Conservation (phyloP, 2,797 vertebrate genomes). For the Tamandua tetradactyla region DNA sequence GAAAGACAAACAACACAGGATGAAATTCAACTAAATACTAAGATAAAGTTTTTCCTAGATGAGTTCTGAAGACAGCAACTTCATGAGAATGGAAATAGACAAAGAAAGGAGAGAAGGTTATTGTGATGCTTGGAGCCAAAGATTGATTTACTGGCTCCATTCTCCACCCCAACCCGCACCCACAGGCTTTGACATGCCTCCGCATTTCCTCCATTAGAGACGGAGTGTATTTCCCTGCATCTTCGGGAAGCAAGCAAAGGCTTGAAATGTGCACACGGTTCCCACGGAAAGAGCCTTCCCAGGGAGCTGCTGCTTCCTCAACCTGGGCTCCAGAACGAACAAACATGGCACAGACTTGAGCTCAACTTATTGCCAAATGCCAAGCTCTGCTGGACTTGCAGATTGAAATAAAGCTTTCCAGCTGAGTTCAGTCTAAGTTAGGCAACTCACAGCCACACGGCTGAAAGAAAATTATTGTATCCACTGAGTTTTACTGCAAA, state of each 20-base stretch:
- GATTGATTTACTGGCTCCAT: background rate
- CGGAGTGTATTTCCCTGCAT: background rate
- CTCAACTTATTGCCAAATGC: background rate
- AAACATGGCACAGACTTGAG: background rate
- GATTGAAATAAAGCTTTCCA: background rate
- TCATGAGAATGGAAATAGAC: conserved; percentile 34
- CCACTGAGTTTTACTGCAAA: background rate
- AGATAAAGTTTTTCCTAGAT: conserved; percentile 41
- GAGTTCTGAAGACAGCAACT: conserved; percentile 24
- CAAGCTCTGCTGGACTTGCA: background rate
- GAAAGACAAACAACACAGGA: conserved; percentile 12
- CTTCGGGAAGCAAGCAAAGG: background rate
- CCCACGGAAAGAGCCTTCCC: background rate
- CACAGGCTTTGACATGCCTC: background rate
- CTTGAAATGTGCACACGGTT: background rate
- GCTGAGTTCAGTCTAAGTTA: background rate
- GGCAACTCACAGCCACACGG: background rate
- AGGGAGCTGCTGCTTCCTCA: background rate
- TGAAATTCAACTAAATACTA: conserved; percentile 10
- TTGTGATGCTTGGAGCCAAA: background rate
- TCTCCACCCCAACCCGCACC: background rate
- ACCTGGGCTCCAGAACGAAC: background rate
- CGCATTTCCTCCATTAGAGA: background rate
- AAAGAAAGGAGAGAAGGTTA: background rate
- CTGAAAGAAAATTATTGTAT: background rate